A percentile compares a stretch with the other conserved stretches of the same genome.
phyloP scores from a whole-genome alignment of 2,888 invertebrate species.

The Sussaba pulchella region DNA sequence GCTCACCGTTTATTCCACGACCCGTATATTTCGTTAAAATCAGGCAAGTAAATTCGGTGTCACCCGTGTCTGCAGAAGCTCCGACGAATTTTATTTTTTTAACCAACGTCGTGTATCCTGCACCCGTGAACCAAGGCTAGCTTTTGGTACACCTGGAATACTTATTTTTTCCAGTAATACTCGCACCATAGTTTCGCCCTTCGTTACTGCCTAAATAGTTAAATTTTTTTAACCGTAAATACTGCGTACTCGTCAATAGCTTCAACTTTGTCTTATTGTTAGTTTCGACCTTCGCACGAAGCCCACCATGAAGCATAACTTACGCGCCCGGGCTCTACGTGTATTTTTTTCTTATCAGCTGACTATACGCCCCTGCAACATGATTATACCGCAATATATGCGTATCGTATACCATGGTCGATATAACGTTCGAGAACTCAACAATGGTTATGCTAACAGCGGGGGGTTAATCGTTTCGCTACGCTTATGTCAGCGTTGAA shows the following conservation, averaged over 20 bases:
- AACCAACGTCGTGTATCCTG: not conserved
- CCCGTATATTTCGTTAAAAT: not conserved
- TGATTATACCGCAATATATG: slow-evolving; percentile 8
- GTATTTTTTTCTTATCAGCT: slow-evolving; percentile 62
- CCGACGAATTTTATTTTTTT: not conserved
- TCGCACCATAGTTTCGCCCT: slow-evolving; percentile 48
- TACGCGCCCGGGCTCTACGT: slow-evolving; percentile 57
- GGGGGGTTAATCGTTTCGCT: slow-evolving; percentile 57
- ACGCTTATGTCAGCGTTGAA: slow-evolving; percentile 49
- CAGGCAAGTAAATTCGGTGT: slow-evolving; percentile 9
- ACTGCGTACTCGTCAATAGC: slow-evolving; percentile 35
- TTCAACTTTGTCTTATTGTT: slow-evolving; percentile 35
- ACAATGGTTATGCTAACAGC: slow-evolving; percentile 41
- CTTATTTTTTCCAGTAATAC: slow-evolving; percentile 21
- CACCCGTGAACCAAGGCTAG: not conserved
- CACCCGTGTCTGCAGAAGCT: not conserved
- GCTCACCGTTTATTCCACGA: slow-evolving; percentile 3
- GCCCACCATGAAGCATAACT: slow-evolving; percentile 44
- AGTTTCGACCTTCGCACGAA: slow-evolving; percentile 38
- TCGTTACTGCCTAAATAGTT: no score
- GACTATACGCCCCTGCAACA: slow-evolving; percentile 25
- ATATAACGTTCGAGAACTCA: slow-evolving; percentile 24
- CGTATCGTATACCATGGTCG: not conserved
- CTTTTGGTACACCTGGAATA: not conserved
- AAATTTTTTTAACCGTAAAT: slow-evolving; percentile 27